phyloP scores from a whole-genome alignment of 2,888 invertebrate genomes.

The Chorisops tibialis region DNA sequence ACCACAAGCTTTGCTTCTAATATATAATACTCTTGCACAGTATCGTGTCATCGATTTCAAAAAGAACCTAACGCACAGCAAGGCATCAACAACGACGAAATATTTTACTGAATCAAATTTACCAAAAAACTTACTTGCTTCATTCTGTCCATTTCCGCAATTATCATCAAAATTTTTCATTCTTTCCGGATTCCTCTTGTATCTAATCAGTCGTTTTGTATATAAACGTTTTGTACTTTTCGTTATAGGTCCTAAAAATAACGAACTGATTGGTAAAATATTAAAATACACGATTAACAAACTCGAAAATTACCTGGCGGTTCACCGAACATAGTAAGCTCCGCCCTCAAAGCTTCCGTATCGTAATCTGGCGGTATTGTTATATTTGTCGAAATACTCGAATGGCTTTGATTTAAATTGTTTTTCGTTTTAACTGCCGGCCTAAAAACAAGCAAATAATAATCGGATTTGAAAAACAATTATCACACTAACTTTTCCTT shows the following conservation, averaged over 20 bases:
- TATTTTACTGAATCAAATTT: background rate
- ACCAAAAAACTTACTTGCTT: conserved; percentile 32
- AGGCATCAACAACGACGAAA: too few species aligned
- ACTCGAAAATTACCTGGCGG: conserved; percentile 52
- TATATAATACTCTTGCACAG: too few species aligned
- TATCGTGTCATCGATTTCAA: too few species aligned
- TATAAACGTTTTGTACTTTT: conserved; percentile 73
- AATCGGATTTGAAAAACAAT: background rate
- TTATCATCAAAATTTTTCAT: background rate
- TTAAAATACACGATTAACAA: background rate
- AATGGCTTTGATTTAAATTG: conserved; percentile 1
- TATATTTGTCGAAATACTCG: conserved; percentile 56
- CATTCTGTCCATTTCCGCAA: conserved; percentile 11
- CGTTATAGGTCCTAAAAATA: conserved; percentile 68
- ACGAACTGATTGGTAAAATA: background rate
- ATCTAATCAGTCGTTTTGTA: conserved; percentile 65
- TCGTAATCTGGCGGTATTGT: conserved; percentile 65
- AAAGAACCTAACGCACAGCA: too few species aligned
- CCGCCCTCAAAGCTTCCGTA: conserved; percentile 62
- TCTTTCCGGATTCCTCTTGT: conserved; percentile 49
- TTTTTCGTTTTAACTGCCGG: background rate
- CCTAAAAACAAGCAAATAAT: background rate
- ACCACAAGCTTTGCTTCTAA: too few species aligned
- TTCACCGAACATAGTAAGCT: conserved; percentile 65
- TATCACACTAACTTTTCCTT: conserved; percentile 4